These are phyloP conservation scores for Albula goreensis DNA, from an alignment of 2,113 vertebrate species.

Conservation along the genomic window DNA sequence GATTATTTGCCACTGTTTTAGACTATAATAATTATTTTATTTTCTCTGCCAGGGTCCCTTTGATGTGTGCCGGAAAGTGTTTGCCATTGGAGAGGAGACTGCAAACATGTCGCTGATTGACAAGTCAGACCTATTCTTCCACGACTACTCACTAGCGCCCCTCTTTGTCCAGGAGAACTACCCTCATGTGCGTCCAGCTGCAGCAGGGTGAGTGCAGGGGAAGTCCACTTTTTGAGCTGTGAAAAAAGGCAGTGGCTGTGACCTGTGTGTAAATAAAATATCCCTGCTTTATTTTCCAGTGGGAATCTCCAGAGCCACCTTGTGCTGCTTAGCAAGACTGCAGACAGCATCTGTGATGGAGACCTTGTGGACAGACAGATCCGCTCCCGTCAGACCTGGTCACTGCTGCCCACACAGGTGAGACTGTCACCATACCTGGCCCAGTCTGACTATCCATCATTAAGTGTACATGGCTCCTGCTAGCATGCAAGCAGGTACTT, in stretches of 20 bases:
- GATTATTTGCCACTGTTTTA: neutral
- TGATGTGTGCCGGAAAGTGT: constrained; percentile 93
- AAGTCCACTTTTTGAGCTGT: neutral
- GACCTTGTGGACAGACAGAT: constrained; percentile 91
- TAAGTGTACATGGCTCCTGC: neutral
- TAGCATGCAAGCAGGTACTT: neutral
- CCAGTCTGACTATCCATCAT: neutral
- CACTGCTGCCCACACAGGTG: constrained; percentile 92
- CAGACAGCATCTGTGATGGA: constrained; percentile 92
- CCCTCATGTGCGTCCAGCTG: constrained; percentile 82
- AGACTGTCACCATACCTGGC: constrained; percentile 9
- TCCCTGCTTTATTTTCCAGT: constrained; percentile 54
- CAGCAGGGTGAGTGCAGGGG: constrained; percentile 78
- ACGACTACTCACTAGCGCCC: constrained; percentile 93
- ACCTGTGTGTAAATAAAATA: neutral
- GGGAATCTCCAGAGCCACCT: constrained; percentile 86
- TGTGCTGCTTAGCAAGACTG: constrained; percentile 89
- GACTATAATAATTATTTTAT: neutral
- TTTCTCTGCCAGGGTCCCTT: constrained; percentile 81
- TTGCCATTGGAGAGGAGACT: constrained; percentile 78
- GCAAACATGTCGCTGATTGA: constrained; percentile 87
- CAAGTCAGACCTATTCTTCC: constrained; percentile 94
- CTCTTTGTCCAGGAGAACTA: constrained; percentile 99
- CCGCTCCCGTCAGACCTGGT: constrained; percentile 88
- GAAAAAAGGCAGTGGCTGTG: neutral